phyloP scores from a whole-genome alignment of 2,797 vertebrate genomes.

The Pseudopleuronectes americanus region DNA sequence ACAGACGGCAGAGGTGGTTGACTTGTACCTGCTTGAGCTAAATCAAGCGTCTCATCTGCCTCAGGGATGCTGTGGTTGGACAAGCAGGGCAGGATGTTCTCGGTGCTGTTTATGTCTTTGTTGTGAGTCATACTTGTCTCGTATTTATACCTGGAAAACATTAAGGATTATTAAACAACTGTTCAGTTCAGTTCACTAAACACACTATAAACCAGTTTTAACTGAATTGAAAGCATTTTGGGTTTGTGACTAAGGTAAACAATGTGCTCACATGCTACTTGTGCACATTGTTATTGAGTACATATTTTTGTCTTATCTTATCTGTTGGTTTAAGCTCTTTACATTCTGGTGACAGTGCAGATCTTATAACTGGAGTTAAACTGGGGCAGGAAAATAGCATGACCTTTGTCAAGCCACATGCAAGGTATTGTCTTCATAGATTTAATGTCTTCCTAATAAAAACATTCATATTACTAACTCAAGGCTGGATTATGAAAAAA shows the following conservation, averaged over 20 bases:
- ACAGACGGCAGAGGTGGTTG: not conserved
- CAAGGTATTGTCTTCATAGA: too few relatives aligned
- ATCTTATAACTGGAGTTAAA: not conserved
- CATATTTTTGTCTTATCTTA: not conserved
- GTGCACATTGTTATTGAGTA: too few relatives aligned
- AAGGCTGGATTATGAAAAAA: too few relatives aligned
- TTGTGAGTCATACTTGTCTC: constrained; percentile 81
- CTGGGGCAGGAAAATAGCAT: too few relatives aligned
- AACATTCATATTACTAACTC: too few relatives aligned
- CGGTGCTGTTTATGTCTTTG: constrained; percentile 64
- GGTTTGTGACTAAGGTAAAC: not conserved
- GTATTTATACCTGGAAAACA: constrained; percentile 81
- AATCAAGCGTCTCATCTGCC: constrained; percentile 25
- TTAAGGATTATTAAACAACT: not conserved
- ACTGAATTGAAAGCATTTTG: too few relatives aligned
- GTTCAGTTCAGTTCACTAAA: not conserved
- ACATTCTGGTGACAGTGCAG: not conserved
- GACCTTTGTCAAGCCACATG: too few relatives aligned
- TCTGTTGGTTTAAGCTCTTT: not conserved
- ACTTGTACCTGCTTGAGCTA: constrained; percentile 61
- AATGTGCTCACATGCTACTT: not conserved
- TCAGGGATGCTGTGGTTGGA: constrained; percentile 61
- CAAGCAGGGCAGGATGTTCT: constrained; percentile 75
- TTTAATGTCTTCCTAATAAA: too few relatives aligned
- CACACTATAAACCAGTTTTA: too few relatives aligned